Base-by-base conservation (phyloP, 2,888 invertebrate genomes). In the Trichogramma dendrolimi region DNA sequence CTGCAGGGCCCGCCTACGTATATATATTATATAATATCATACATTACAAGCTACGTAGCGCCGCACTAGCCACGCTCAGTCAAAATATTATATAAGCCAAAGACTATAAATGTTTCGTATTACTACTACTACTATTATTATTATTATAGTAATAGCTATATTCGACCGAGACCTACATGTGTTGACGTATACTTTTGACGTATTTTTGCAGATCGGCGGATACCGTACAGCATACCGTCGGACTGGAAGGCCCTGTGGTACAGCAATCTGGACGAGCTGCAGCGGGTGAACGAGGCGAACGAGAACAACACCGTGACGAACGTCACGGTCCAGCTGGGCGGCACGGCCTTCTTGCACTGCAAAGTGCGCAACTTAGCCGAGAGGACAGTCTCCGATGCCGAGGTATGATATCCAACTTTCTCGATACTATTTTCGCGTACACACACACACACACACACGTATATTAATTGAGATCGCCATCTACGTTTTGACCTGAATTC, bases 301-400 rank as follows among this genome's bases (percentile, higher is more conserved):
- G 86, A 90, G 79, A 90, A 90, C 83, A 88, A 87, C 80, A 89
- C 90, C 62, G 85, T 86, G 67, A 87, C 87, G 70, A 89, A 90
- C 78, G 85, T 89, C 68, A 86, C 89, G 54, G 90, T 86, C 69
- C 90, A 90, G 80, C 83, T 90, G 64, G 91, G 91, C 55, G 86
- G 88, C 60, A 87, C 88, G 50, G 91, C 91, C 67, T 91, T 88
- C 81, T 84, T 91, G 72, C 90, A 90, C 79, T 92, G 92, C 80
- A 87, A 88, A 74, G 90, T 91, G 73, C 84, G 89, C 62, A 85
- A 86, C 80, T 84, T 89, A 69, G 88, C 87, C 70, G 91, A 91
- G 78, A 82, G 90, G 74, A 87, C 87, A 72, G 87, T 88, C 73
- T 78, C 79, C 64, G 78, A 78, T 67, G 73, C 77, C 52, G 79